Evolutionary conservation across 2,797 vertebrate genomes (phyloP).

Genomic region (Lepidocolaptes lacrymiger): DNA sequence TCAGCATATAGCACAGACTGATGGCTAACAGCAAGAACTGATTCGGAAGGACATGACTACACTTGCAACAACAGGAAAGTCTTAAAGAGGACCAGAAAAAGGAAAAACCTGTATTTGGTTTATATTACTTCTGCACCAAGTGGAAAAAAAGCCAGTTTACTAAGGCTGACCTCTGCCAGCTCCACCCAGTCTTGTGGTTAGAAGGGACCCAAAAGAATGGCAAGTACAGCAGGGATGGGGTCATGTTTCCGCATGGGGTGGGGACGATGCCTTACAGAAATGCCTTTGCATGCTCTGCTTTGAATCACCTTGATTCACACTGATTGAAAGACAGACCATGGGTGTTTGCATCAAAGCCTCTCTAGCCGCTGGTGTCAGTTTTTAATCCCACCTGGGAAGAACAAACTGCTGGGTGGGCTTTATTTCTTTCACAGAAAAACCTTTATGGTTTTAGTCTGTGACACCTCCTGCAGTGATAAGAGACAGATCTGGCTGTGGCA

Average conservation of each 20-base stretch:
- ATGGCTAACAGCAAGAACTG: background rate
- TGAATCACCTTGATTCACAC: background rate
- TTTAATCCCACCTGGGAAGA: background rate
- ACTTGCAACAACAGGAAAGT: background rate
- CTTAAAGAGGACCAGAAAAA: background rate
- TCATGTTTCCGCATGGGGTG: rapidly evolving
- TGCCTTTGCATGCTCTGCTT: background rate
- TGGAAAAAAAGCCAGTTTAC: background rate
- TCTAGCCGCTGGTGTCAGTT: background rate
- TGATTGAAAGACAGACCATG: rapidly evolving
- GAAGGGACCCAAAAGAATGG: background rate
- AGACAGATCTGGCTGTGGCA: background rate
- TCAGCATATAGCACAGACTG: background rate
- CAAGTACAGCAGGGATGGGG: rapidly evolving
- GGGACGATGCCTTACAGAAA: background rate
- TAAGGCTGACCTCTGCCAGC: background rate
- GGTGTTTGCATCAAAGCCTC: background rate
- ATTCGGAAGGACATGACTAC: background rate
- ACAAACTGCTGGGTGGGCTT: background rate
- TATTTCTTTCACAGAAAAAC: background rate
- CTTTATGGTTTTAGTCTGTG: rapidly evolving
- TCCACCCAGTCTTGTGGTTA: rapidly evolving
- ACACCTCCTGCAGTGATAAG: background rate
- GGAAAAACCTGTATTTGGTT: background rate
- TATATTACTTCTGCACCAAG: background rate